Base-by-base conservation (phyloP, 1,140 invertebrate genomes). In the Conus ventricosus region DNA sequence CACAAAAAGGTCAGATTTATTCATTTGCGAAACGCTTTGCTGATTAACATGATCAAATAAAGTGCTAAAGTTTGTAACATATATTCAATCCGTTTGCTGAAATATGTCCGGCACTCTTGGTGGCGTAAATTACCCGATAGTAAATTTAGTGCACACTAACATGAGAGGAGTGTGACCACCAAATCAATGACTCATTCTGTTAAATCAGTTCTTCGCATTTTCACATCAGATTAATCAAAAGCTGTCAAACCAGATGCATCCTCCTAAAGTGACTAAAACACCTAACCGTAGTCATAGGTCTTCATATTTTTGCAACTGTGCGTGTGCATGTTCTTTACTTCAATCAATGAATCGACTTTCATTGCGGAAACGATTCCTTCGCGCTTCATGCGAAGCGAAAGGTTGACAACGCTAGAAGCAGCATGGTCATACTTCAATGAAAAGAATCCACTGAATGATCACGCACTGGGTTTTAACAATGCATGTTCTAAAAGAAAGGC, bases 311-410 rank as follows among this genome's bases (percentile, higher is more conserved):
- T 51, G 39, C 20, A 81, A 2, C 10, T 4, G 13, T 80, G 8
- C 39, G 39, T 51, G 39, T 81, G 80, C 80, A 54, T 23, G 54
- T 10, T 51, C 27, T 23, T 54, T 51, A 17, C 51, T 23, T 78
- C n/a, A 78, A 39, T 78, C 76, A 17, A 78, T 27, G 25, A 39
- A 78, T 78, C 27, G 51, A 81, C 51, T 54, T 23, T 17, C 39
- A 81, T 81, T 55, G 80, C 80, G 80, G 80, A 81, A 81, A 81
- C 39, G 80, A 51, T 81, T 51, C 17, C 10, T 54, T 39, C 71
- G 25, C 71, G n/a, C 11, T 15, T 78, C 25, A 2, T 39, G 76
- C n/a, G 27, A 27, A 78, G 7, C 76, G 27, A 25, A 80, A 81
- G 51, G 80, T 54, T 81, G 51, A 81, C 17, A 23, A 81, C 80